These are phyloP conservation scores for Temnothorax longispinosus DNA, from an alignment of 1,140 invertebrate genomes.

Conservation along the genomic window DNA sequence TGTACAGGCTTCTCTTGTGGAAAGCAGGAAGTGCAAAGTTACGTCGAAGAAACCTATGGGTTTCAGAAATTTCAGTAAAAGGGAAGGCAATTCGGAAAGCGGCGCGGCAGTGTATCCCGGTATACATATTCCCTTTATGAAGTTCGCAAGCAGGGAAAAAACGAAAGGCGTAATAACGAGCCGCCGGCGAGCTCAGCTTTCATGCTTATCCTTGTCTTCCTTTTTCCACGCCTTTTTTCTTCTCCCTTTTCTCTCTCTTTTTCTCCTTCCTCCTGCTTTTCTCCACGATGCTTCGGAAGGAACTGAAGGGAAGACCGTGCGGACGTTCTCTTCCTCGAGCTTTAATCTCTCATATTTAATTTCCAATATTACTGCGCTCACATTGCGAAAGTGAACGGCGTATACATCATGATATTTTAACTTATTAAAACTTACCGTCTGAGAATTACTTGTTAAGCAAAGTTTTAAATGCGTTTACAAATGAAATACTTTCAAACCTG, in stretches of 20 bases:
- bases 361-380: conserved; percentile 46
- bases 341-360: conserved; percentile 70
- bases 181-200: conserved; percentile 47
- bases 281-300: conserved; percentile 3
- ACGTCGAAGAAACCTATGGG: conserved; percentile 21
- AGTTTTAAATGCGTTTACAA: neutral
- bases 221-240: conserved; percentile 26
- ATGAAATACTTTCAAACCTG: neutral
- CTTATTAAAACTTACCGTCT: conserved; percentile 6
- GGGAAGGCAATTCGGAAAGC: conserved; percentile 18
- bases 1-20: neutral
- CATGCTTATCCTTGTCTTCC: conserved; percentile 33
- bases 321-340: conserved; percentile 50
- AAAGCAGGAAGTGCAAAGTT: neutral
- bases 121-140: conserved; percentile 55
- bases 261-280: neutral
- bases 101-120: conserved; percentile 2
- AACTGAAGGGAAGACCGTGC: neutral
- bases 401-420: conserved; percentile 17
- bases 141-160: conserved; percentile 32
- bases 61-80: conserved; percentile 46
- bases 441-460: neutral
- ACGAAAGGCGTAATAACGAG: conserved; percentile 48
- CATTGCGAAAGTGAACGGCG: neutral
- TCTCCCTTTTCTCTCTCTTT: neutral